Base-by-base conservation (phyloP, 2,888 invertebrate species). In the Drosophila cracens region DNA sequence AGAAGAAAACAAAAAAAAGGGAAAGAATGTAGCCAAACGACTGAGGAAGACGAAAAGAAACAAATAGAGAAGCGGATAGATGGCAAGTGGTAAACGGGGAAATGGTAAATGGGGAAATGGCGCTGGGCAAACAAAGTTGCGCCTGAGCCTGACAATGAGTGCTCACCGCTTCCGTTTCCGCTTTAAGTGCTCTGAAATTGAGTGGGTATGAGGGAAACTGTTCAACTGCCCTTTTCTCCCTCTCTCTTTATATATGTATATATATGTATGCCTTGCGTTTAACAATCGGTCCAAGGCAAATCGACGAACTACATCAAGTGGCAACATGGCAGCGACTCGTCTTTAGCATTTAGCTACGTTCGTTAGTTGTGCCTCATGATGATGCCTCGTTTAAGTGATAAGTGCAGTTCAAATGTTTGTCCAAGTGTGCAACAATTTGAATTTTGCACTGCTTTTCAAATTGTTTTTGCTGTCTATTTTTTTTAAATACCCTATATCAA, bases 81-180 rank as follows among this genome's bases (percentile, higher is more conserved):
- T 63, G 63, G 74, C 60, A 61, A 72, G 53, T 59, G 74, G 62
- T 72, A 67, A 77, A 60, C 56, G 46, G 66, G 58, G 43, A 70
- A 81, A 77, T 64, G 75, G 66, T 53, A 53, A 53, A 54, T 36
- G 36, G 53, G 29, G 53, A 82, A 76, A 58, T 70, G 70, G 67
- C 67, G 71, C 66, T 76, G 71, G 76, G 76, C 85, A 84, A 82
- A 72, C 87, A 82, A 76, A 72, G 72, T 77, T 74, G 68, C 69
- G 70, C 69, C 83, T 80, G 86, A 85, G 86, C 80, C 73, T 87
- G 87, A 89, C 89, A 86, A 86, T 86, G 87, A 82, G 72, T 82
- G 81, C 76, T 85, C 79, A 72, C 82, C 83, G 79, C 83, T 85
- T 87, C 89, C 87, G 87, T 83, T 87, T 89, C 81, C 85, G 77